phyloP scores from a whole-genome alignment of 2,888 invertebrate genomes.

The Leistus spinibarbis region DNA sequence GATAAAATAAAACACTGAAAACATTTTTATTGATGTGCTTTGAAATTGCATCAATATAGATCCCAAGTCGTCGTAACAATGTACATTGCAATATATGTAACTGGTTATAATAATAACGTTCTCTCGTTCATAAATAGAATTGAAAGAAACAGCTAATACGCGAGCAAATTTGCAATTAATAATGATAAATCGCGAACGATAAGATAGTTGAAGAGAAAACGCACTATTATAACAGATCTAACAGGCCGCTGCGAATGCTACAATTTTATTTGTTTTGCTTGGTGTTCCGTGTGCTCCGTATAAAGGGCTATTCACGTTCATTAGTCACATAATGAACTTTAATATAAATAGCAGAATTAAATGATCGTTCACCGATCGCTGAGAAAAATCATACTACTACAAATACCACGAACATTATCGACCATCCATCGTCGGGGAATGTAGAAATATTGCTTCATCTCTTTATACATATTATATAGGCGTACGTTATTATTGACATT shows the following conservation, averaged over 20 bases:
- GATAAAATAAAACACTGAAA: no score
- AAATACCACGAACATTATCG: constrained; percentile 7
- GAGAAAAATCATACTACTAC: background rate
- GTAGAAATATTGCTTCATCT: background rate
- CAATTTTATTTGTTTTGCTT: background rate
- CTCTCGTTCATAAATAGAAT: constrained; percentile 4
- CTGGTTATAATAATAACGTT: background rate
- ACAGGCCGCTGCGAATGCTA: background rate
- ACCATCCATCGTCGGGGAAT: background rate
- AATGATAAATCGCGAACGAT: constrained; percentile 1
- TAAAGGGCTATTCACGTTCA: constrained; percentile 17
- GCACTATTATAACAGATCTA: background rate
- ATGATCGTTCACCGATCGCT: background rate
- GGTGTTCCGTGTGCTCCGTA: background rate
- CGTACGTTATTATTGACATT: background rate
- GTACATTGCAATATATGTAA: background rate
- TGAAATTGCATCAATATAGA: no score
- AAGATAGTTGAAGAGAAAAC: background rate
- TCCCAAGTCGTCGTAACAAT: no score
- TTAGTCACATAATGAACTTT: constrained; percentile 19
- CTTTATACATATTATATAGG: background rate
- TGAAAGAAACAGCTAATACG: background rate
- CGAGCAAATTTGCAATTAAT: constrained; percentile 11
- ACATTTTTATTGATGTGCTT: no score
- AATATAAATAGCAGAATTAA: constrained; percentile 17